phyloP scores from a whole-genome alignment of 2,113 vertebrate species.

The Catagonus wagneri region DNA sequence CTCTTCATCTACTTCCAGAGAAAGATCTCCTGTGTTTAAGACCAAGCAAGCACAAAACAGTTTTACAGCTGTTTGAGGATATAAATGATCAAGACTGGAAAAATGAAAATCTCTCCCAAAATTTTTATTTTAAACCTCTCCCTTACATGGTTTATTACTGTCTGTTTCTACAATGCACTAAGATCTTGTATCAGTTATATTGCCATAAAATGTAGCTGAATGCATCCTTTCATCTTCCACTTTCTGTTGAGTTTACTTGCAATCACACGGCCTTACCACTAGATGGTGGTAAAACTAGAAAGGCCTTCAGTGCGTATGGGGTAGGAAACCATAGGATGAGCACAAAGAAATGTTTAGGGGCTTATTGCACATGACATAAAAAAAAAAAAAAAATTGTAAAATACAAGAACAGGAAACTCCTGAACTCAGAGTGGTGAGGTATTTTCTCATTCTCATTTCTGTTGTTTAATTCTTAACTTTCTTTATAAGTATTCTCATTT shows the following conservation, averaged over 20 bases:
- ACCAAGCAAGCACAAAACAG: neutral
- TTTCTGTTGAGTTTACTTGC: neutral
- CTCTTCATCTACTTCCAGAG: neutral
- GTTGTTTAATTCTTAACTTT: neutral
- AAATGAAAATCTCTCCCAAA: neutral
- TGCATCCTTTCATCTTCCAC: neutral
- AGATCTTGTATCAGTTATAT: neutral
- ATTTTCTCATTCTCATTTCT: neutral
- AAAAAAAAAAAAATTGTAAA: neutral
- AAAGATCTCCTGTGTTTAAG: neutral
- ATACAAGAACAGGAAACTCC: neutral
- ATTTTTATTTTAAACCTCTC: neutral
- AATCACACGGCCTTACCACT: slow-evolving; percentile 27
- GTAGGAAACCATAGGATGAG: neutral
- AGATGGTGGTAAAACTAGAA: slow-evolving; percentile 64
- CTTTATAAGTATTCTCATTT: slow-evolving; percentile 17
- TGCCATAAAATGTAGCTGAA: neutral
- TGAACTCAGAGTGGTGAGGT: neutral
- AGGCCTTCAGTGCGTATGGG: neutral
- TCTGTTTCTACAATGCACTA: neutral
- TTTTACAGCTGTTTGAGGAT: neutral
- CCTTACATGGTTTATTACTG: neutral
- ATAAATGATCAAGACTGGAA: neutral
- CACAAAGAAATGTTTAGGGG: neutral
- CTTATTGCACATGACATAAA: neutral